phyloP scores from a whole-genome alignment of 2,888 invertebrate species.

The Lycia hirtaria region DNA sequence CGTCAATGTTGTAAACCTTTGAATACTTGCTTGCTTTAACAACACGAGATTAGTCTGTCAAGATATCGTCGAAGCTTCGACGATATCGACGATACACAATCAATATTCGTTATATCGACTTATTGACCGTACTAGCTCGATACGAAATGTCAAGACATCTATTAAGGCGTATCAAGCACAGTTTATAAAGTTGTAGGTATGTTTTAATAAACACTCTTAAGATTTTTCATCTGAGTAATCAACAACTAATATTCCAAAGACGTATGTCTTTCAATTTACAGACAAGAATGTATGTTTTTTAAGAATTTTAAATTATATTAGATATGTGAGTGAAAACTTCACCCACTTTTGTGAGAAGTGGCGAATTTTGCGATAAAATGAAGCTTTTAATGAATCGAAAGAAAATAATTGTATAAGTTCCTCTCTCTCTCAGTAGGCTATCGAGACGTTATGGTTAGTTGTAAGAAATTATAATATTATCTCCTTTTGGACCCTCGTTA shows the following conservation, averaged over 20 bases:
- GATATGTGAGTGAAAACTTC: not conserved
- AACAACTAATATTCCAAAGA: not conserved
- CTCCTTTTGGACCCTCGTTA: conserved; percentile 7
- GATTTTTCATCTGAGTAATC: not conserved
- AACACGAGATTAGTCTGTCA: too few relatives aligned
- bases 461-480: conserved; percentile 22
- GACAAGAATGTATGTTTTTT: not conserved
- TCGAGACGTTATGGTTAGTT: conserved; percentile 41
- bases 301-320: not conserved
- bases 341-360: not conserved
- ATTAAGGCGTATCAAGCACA: too few relatives aligned
- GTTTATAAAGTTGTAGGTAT: too few relatives aligned
- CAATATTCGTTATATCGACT: too few relatives aligned
- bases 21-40: too few relatives aligned
- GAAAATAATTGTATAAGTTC: conserved; percentile 25
- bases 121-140: too few relatives aligned
- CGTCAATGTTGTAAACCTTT: too few relatives aligned
- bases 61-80: too few relatives aligned
- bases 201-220: too few relatives aligned
- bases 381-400: not conserved
- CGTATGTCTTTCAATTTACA: not conserved
- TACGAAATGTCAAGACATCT: too few relatives aligned
- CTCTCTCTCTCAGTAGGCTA: conserved; percentile 23
- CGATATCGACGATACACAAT: too few relatives aligned
- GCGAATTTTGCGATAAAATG: not conserved